Evolutionary conservation across 64 coral and sea anemone genomes (phyloP).

Genomic region (Dendrophyllia cribrosa): DNA sequence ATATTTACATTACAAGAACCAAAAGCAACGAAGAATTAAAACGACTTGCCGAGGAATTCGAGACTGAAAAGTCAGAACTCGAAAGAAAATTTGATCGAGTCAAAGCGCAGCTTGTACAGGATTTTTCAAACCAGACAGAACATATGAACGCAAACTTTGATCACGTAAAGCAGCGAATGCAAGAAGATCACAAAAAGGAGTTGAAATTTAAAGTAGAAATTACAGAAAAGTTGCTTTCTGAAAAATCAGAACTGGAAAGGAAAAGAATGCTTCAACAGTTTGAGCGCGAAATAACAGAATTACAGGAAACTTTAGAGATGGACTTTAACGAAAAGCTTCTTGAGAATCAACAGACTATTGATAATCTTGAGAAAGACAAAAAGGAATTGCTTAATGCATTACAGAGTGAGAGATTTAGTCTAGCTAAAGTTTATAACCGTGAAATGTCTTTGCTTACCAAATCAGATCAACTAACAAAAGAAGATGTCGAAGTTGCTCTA

Average conservation of each 20-base stretch:
- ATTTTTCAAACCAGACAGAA: constrained; percentile 31
- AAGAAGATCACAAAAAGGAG: constrained; percentile 49
- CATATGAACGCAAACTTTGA: constrained; percentile 39
- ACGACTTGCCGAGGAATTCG: constrained; percentile 6
- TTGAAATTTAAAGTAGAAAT: constrained; percentile 56
- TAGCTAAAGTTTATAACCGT: constrained; percentile 74
- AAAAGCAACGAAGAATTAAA: constrained; percentile 38
- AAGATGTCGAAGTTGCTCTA: constrained; percentile 77
- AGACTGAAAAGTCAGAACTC: constrained; percentile 54
- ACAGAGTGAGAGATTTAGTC: constrained; percentile 77
- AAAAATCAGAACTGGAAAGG: constrained; percentile 53
- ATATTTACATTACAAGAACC: constrained; percentile 26
- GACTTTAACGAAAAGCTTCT: constrained; percentile 38
- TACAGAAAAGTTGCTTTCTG: constrained; percentile 61
- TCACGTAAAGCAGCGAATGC: constrained; percentile 33
- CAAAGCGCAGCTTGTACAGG: constrained; percentile 73
- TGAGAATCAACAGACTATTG: constrained; percentile 48
- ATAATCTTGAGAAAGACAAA: constrained; percentile 71
- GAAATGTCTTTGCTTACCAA: constrained; percentile 76
- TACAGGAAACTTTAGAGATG: constrained; percentile 23
- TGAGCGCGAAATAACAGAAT: constrained; percentile 47
- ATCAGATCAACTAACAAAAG: constrained; percentile 60
- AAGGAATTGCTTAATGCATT: constrained; percentile 49
- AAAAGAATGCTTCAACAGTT: constrained; percentile 54
- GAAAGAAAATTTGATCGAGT: constrained; percentile 67